These are phyloP conservation scores for Cebus imitator DNA, from an alignment of 2,113 vertebrate species.

Conservation along the genomic window DNA sequence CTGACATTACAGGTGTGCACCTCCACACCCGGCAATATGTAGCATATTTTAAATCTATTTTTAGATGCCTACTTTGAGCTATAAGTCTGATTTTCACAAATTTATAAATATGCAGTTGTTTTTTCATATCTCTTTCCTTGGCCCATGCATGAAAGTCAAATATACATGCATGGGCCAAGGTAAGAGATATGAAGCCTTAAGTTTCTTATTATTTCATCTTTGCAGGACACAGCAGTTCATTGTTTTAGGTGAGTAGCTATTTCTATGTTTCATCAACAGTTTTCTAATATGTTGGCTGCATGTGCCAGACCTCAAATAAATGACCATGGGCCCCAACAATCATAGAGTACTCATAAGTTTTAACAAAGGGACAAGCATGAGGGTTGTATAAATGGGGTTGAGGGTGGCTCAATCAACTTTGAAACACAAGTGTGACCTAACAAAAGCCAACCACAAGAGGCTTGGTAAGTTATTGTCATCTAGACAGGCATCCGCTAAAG, in stretches of 20 bases:
- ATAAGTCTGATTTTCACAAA: neutral
- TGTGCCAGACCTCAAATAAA: neutral
- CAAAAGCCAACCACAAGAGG: neutral
- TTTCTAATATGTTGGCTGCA: neutral
- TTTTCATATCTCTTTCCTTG: no score
- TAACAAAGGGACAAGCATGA: neutral
- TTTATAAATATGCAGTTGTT: neutral
- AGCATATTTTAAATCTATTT: neutral
- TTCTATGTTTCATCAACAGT: neutral
- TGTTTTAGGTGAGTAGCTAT: neutral
- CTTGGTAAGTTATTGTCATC: neutral
- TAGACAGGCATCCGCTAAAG: neutral
- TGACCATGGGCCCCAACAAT: neutral
- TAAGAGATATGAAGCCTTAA: neutral
- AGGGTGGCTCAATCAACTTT: neutral
- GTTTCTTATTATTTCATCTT: neutral
- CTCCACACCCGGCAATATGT: no score
- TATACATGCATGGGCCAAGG: neutral
- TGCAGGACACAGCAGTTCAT: neutral
- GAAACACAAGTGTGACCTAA: neutral
- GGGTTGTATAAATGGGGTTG: neutral
- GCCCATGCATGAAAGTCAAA: no score
- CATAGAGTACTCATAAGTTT: neutral
- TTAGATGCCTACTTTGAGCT: neutral
- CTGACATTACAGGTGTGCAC: no score